Base-by-base conservation (phyloP, 2,797 vertebrate species). In the Scolopax bukidnonensis region DNA sequence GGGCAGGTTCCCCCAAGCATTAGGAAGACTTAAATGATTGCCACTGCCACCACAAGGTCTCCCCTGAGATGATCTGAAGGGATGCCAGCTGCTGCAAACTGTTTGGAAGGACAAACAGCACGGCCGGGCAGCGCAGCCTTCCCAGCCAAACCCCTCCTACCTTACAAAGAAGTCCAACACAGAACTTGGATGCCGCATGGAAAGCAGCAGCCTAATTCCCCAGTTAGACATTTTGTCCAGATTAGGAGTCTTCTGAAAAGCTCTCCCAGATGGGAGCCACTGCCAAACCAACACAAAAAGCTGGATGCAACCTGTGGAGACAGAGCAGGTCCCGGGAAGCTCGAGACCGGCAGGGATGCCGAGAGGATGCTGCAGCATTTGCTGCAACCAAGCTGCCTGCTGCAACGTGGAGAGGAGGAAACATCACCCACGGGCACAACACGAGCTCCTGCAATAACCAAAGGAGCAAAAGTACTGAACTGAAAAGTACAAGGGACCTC, bases 271-370 rank as follows among this genome's bases (percentile, higher is more conserved):
- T 41, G 30, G 50, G 10, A 71, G 11, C 1, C 12, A 50, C 45
- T 89, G 79, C 82, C 79, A 95, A 95, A 84, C 5, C 65, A 94
- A 68, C 4, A 81, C 16, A 86, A 79, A 92, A 90, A 81, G 45
- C 45, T 81, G 50, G 68, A 84, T 85, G 24, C 45, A n/a, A 23
- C 56, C 38, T 24, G 60, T 38, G 57, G 41, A 86, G 65, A 51
- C 40, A 41, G 56, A 43, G 84, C 43, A 93, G 56, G 33, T 73
- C 43, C 47, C 33, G 24, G 56, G 30, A 69, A 67, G 63, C 47
- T 65, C 43, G 11, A 71, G 76, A 67, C 75, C 63, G 48, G 43
- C 1, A 16, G 71, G 16, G 56, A 8, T 25, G 47, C 61, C 41
- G 65, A 81, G 75, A 79, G 56, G 65, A 93, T 67, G 70, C 78